Conservation (phyloP, 2,888 invertebrate species). For the Anagyrus pseudococci region DNA sequence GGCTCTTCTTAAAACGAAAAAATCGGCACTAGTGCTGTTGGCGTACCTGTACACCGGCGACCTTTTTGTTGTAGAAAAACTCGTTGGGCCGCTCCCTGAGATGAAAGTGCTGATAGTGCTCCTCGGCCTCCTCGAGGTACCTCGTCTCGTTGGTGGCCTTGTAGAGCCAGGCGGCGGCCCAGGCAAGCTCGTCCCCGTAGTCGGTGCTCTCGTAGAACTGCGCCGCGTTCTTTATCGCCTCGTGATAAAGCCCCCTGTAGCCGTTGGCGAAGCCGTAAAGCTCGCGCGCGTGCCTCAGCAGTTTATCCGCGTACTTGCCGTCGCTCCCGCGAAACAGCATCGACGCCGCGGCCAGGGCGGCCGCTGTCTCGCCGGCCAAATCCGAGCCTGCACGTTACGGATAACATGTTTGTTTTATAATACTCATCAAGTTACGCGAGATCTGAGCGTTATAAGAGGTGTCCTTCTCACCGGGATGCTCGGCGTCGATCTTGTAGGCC, state of each 20-base stretch:
- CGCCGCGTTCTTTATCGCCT: conserved; percentile 64
- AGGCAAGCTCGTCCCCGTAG: conserved; percentile 67
- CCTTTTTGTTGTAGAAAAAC: conserved; percentile 67
- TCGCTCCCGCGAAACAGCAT: conserved; percentile 63
- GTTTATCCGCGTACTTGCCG: conserved; percentile 62
- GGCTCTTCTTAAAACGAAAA: no score
- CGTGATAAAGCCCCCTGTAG: conserved; percentile 64
- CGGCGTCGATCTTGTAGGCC: conserved; percentile 65
- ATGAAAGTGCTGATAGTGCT: conserved; percentile 63
- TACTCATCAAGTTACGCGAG: not conserved
- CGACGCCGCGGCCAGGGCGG: conserved; percentile 66
- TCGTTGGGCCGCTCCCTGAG: conserved; percentile 63
- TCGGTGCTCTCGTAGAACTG: conserved; percentile 64
- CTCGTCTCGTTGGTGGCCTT: conserved; percentile 63
- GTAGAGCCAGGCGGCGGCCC: conserved; percentile 67
- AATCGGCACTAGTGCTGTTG: no score
- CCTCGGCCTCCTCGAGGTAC: conserved; percentile 64
- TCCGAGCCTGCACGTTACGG: conserved; percentile 63
- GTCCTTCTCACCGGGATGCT: conserved; percentile 65
- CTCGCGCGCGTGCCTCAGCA: conserved; percentile 64
- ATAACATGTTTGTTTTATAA: not conserved
- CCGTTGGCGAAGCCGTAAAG: conserved; percentile 65
- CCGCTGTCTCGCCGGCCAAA: conserved; percentile 68
- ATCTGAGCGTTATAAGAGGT: no score
- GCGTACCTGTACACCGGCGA: conserved; percentile 64